phyloP scores from a whole-genome alignment of 2,113 vertebrate species.

The Sprattus sprattus region DNA sequence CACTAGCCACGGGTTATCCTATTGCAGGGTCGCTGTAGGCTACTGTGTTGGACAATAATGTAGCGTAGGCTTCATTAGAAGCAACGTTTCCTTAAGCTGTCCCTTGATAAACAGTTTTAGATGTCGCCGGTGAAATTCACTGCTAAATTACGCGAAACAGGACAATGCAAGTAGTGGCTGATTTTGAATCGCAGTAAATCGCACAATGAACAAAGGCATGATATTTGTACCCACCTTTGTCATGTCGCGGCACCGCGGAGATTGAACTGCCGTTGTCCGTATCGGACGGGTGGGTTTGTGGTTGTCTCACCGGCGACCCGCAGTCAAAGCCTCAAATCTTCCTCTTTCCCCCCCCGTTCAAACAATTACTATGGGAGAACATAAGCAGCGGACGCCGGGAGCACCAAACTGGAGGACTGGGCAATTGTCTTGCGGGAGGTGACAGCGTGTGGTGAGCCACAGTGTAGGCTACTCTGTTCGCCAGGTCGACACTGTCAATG shows the following conservation, averaged over 20 bases:
- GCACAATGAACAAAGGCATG: background rate
- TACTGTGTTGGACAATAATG: background rate
- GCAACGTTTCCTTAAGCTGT: background rate
- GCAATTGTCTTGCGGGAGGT: background rate
- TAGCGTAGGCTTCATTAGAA: background rate
- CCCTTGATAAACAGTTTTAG: background rate
- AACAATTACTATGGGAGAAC: background rate
- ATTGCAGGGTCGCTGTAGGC: background rate
- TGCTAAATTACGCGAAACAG: background rate
- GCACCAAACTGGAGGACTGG: background rate
- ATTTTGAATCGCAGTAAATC: background rate
- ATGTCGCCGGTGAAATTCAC: background rate
- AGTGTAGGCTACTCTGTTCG: background rate
- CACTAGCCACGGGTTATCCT: background rate
- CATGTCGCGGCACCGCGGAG: constrained; percentile 7
- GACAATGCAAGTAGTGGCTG: background rate
- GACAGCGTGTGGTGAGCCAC: background rate
- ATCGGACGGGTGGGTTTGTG: background rate
- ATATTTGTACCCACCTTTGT: constrained; percentile 7
- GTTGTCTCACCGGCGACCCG: background rate
- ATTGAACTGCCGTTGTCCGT: background rate
- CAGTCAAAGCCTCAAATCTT: background rate
- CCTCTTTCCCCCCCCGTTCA: background rate
- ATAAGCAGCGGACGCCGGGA: background rate
- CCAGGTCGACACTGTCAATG: background rate